These are phyloP conservation scores for Manis crassicaudata DNA, from an alignment of 2,797 vertebrate species.

Conservation along the genomic window DNA sequence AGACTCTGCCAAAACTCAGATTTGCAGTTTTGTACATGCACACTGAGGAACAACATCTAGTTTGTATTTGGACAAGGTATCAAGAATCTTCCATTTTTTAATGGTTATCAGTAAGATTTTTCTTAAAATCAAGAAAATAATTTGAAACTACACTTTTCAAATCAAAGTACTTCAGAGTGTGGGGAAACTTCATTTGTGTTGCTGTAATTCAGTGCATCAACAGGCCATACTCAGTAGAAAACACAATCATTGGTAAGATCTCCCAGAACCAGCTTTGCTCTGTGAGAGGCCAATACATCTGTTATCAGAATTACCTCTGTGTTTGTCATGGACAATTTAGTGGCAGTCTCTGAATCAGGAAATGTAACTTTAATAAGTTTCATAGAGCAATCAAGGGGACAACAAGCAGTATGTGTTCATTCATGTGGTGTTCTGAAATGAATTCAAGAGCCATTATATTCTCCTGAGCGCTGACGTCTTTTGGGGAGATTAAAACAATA, in stretches of 20 bases:
- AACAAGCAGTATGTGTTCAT: not conserved
- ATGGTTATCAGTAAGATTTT: not conserved
- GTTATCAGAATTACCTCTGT: not conserved
- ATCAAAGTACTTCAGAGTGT: not conserved
- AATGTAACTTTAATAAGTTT: conserved; percentile 7
- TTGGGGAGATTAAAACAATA: not conserved
- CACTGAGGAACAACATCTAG: not conserved
- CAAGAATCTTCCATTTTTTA: not conserved
- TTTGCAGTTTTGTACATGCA: not conserved
- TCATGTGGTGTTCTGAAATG: not conserved
- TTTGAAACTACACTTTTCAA: conserved; percentile 20
- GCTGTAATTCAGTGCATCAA: not conserved
- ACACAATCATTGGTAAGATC: not conserved
- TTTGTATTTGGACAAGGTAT: not conserved
- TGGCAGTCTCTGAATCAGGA: conserved; percentile 17
- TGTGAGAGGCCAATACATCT: not conserved
- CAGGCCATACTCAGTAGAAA: not conserved
- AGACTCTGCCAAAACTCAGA: not conserved
- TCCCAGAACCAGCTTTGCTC: not conserved
- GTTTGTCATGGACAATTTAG: not conserved
- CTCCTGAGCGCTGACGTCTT: not conserved
- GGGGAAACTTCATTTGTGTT: not conserved
- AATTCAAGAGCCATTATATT: not conserved
- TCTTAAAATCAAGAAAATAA: not conserved
- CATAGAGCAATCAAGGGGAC: not conserved